Conservation (phyloP, 2,113 vertebrate species). For the Chunga burmeisteri region DNA sequence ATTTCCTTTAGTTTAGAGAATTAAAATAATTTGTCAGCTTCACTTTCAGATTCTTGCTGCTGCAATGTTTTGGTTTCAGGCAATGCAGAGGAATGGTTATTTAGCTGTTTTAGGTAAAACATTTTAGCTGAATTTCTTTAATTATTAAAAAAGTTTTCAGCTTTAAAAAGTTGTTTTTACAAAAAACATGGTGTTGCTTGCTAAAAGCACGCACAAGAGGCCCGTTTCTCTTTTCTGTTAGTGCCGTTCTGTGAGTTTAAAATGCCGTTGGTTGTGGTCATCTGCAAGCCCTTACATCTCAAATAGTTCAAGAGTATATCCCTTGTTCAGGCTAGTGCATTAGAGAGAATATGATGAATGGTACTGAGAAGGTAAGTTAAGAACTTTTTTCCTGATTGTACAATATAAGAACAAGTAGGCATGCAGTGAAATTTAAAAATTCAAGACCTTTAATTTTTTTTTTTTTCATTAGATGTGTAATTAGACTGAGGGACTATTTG, state of each 20-base stretch:
- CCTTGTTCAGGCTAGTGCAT: not conserved
- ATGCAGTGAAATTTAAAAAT: not conserved
- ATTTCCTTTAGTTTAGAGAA: not conserved
- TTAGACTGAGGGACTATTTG: not conserved
- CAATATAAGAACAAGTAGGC: not conserved
- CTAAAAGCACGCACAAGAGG: not conserved
- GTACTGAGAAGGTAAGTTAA: not conserved
- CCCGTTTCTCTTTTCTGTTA: not conserved
- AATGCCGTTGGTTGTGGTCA: not conserved
- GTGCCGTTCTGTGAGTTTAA: not conserved
- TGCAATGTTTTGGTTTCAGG: slow-evolving; percentile 41
- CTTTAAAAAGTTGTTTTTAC: not conserved
- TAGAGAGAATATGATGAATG: not conserved
- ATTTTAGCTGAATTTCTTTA: not conserved
- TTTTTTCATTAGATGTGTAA: not conserved
- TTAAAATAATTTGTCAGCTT: slow-evolving; percentile 31
- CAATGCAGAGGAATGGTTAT: not conserved
- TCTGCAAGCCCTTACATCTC: not conserved
- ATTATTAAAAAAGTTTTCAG: not conserved
- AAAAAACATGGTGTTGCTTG: not conserved
- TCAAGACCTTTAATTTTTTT: not conserved
- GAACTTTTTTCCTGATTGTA: not conserved
- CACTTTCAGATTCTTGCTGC: not conserved
- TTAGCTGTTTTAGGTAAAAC: not conserved
- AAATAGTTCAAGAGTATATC: not conserved